Evolutionary conservation across 2,888 invertebrate genomes (phyloP), one percentile per base, ranked within the genome.

Genomic region (Ditula angustiorana): DNA sequence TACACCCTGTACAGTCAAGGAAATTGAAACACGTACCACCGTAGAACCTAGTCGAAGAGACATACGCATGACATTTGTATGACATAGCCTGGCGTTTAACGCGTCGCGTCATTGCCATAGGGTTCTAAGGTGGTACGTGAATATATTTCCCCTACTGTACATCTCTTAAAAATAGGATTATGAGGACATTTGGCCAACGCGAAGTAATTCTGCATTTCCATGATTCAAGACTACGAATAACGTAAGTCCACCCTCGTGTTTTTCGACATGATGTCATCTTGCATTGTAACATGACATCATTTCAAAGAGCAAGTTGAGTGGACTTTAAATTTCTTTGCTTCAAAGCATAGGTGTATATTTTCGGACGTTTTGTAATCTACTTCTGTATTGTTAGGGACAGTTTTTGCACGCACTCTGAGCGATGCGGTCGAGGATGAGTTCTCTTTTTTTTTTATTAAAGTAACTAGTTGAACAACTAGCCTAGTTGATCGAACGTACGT

Each of bases 291-390:
- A 41, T 41, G 41, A 19, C 10, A 10, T 41, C 19, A 41, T 19
- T 19, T 41, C 10, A 19, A 19, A 41, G 1, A 19, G 41, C 41
- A 16, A 16, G 13, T 5, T n/a, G n/a, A 2, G 5, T 2, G 30
- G 37, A 5, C 37, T 37, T 37, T 5, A 2, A 8, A 21, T 52
- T 52, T 10, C 11, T 11, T 52, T 19, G n/a, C n/a, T 19, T 11
- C 8, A 11, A 2, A 16, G 3, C 4, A n/a, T n/a, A n/a, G n/a
- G 13, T 41, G 44, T 44, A 35, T 64, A 58, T 58, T 64, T 64
- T 58, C 33, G 44, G 63, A 35, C 10, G n/a, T 52, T 41, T 35
- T 16, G 30, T 49, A 30, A 62, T 19, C 2, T 11, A 21, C 44
- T 44, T 50, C 33, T 30, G 30, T 53, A 55, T 49, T 24, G 13